These are phyloP conservation scores for Tetrao urogallus DNA, from an alignment of 2,113 vertebrate species.

Conservation along the genomic window DNA sequence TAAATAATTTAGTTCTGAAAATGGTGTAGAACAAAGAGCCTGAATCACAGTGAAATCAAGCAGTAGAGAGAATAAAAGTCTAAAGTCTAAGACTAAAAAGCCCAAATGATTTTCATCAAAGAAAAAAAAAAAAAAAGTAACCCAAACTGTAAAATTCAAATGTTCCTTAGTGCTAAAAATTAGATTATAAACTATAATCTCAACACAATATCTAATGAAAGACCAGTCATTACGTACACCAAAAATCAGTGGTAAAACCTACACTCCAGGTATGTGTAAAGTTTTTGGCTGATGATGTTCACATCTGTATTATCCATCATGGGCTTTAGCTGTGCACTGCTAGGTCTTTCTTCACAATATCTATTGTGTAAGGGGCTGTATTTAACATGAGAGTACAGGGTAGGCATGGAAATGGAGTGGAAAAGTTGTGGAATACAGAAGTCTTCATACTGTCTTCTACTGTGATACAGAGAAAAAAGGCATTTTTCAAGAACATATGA, in stretches of 20 bases:
- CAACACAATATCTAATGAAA: neutral
- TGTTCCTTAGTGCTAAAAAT: neutral
- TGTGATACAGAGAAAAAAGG: neutral
- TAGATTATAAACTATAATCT: slow-evolving; percentile 5
- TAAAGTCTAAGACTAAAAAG: neutral
- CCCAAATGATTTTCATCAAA: neutral
- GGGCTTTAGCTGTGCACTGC: neutral
- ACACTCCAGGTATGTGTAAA: neutral
- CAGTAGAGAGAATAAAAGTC: neutral
- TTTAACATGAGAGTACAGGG: neutral
- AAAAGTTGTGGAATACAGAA: neutral
- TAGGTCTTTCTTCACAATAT: neutral
- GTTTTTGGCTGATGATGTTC: neutral
- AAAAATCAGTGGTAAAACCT: neutral
- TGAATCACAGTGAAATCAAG: slow-evolving; percentile 31
- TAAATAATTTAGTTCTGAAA: slow-evolving; percentile 64
- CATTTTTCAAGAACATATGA: neutral
- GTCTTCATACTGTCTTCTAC: neutral
- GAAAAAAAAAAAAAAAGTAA: neutral
- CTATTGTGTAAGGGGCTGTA: neutral
- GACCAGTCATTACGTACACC: neutral
- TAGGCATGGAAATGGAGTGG: neutral
- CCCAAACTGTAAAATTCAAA: neutral
- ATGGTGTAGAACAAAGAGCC: slow-evolving; percentile 14
- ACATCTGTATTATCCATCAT: neutral